Conservation (phyloP, 2,888 invertebrate species). For the Leptopilina drosophilae region DNA sequence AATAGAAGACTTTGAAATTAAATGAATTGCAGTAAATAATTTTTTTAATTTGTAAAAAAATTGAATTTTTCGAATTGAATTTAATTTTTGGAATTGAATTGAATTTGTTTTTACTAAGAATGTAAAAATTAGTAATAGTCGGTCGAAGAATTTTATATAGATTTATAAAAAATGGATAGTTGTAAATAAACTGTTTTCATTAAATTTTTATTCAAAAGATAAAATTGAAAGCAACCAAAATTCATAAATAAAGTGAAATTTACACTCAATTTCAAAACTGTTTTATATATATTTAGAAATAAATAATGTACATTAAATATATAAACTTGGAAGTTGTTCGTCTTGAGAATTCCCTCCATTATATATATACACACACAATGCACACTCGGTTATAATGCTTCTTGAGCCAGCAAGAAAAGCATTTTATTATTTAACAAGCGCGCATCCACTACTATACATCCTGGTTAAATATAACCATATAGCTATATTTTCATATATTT, state of each 20-base stretch:
- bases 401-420: background rate
- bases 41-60: too few relatives aligned
- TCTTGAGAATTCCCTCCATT: background rate
- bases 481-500: conserved; percentile 18
- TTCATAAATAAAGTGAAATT: background rate
- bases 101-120: too few relatives aligned
- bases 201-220: too few relatives aligned
- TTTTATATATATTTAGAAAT: background rate
- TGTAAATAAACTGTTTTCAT: too few relatives aligned
- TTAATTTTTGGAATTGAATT: too few relatives aligned
- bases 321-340: background rate
- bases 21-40: too few relatives aligned
- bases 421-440: conserved; percentile 36
- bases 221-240: background rate
- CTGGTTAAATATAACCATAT: conserved; percentile 17
- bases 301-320: background rate
- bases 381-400: background rate
- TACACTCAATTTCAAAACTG: background rate
- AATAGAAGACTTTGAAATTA: too few relatives aligned
- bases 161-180: too few relatives aligned
- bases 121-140: too few relatives aligned
- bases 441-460: conserved; percentile 24
- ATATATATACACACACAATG: background rate
- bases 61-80: too few relatives aligned
- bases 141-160: too few relatives aligned